These are phyloP conservation scores for Cosmopolites sordidus DNA, from an alignment of 2,888 invertebrate genomes.

Conservation along the genomic window DNA sequence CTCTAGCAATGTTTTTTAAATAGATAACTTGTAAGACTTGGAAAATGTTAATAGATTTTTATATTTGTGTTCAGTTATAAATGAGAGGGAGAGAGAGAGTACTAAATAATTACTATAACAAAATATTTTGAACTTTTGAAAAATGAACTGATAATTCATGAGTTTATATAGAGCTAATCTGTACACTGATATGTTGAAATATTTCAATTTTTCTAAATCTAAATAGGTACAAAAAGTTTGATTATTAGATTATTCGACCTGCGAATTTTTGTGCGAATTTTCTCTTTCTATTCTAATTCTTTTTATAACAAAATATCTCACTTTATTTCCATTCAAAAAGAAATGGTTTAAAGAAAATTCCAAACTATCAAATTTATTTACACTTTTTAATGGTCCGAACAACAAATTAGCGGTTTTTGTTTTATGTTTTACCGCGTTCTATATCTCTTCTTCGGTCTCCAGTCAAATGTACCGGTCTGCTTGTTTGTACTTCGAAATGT, in stretches of 20 bases:
- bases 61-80: no score
- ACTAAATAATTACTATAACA: no score
- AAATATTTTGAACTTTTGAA: no score
- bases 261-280: constrained; percentile 25
- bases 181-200: background rate
- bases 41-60: no score
- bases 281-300: background rate
- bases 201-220: background rate
- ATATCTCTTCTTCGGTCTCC: constrained; percentile 42
- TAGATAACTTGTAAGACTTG: no score
- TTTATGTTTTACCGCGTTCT: constrained; percentile 40
- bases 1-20: no score
- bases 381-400: background rate
- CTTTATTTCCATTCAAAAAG: background rate
- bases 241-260: constrained; percentile 20
- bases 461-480: constrained; percentile 44
- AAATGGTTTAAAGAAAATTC: background rate
- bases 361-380: background rate
- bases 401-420: constrained; percentile 3
- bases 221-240: constrained; percentile 10
- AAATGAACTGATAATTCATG: no score
- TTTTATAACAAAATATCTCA: background rate
- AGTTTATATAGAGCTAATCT: no score
- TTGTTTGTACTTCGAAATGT: constrained; percentile 44
- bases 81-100: no score